phyloP scores from a whole-genome alignment of 2,797 vertebrate genomes.

The Oryzias sinensis region DNA sequence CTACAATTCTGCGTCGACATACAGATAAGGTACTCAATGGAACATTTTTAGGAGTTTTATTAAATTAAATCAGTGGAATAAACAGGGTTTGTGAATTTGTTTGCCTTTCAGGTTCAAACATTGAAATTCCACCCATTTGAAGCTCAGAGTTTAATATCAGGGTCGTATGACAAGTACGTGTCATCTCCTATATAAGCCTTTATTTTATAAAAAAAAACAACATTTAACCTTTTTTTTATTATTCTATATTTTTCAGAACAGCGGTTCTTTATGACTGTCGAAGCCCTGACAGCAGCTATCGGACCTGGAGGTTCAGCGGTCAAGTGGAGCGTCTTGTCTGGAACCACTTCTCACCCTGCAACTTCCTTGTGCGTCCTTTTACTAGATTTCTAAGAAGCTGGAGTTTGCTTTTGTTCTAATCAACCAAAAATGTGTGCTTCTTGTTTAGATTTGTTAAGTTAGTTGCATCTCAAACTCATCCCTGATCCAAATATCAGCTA shows the following conservation, averaged over 20 bases:
- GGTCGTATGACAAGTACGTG: conserved; percentile 94
- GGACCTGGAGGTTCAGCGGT: conserved; percentile 93
- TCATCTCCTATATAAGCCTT: background rate
- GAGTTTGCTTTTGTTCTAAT: no score
- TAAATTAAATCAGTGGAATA: background rate
- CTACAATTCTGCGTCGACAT: conserved; percentile 83
- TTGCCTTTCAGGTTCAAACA: conserved; percentile 86
- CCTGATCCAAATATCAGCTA: no score
- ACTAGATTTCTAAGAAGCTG: background rate
- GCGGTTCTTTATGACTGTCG: conserved; percentile 91
- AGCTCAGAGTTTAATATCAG: conserved; percentile 92
- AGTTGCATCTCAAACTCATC: no score
- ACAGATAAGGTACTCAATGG: conserved; percentile 86
- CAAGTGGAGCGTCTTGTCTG: conserved; percentile 92
- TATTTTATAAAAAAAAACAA: background rate
- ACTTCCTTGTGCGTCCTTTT: conserved; percentile 85
- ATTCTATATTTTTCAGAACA: conserved; percentile 82
- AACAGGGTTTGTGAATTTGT: background rate
- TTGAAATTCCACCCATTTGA: conserved; percentile 95
- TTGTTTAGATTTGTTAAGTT: no score
- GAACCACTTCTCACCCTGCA: conserved; percentile 94
- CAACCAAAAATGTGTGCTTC: no score
- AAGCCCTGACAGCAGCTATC: conserved; percentile 84
- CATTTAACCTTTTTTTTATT: background rate
- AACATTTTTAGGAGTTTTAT: background rate